These are phyloP conservation scores for Villa cingulata DNA, from an alignment of 2,888 invertebrate species.

Conservation along the genomic window DNA sequence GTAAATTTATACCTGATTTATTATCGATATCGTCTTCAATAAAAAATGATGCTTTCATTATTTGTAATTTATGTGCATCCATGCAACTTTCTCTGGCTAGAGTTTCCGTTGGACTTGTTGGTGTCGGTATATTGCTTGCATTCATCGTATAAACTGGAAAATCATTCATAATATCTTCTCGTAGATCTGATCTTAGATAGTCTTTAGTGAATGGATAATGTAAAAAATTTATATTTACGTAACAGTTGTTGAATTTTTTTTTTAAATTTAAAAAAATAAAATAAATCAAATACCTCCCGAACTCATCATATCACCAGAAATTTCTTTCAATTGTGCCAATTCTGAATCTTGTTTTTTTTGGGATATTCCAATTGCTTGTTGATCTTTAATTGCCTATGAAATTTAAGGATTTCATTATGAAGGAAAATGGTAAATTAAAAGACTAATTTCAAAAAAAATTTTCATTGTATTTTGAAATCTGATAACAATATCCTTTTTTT, in stretches of 20 bases:
- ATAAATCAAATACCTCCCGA: neutral
- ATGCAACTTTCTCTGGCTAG: constrained; percentile 48
- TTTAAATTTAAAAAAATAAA: too few relatives aligned
- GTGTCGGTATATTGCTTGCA: constrained; percentile 9
- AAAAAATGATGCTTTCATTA: constrained; percentile 72
- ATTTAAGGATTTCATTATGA: too few relatives aligned
- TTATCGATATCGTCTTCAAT: constrained; percentile 27
- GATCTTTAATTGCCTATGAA: too few relatives aligned
- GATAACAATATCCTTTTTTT: too few relatives aligned
- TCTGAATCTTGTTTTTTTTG: too few relatives aligned
- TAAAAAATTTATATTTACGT: too few relatives aligned
- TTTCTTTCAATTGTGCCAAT: neutral
- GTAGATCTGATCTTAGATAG: neutral
- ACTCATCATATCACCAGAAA: neutral
- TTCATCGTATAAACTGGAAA: neutral
- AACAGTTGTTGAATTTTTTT: too few relatives aligned
- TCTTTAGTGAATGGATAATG: neutral
- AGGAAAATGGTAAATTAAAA: too few relatives aligned
- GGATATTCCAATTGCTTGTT: too few relatives aligned
- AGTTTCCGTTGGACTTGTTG: constrained; percentile 46
- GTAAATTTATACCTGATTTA: constrained; percentile 20
- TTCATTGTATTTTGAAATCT: too few relatives aligned
- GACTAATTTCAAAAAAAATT: too few relatives aligned
- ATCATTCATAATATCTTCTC: neutral
- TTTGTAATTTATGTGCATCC: constrained; percentile 55